A percentile compares a stretch with the other conserved stretches of the same genome.
phyloP scores from a whole-genome alignment of 1,140 invertebrate genomes.

The Microplitis demolitor region DNA sequence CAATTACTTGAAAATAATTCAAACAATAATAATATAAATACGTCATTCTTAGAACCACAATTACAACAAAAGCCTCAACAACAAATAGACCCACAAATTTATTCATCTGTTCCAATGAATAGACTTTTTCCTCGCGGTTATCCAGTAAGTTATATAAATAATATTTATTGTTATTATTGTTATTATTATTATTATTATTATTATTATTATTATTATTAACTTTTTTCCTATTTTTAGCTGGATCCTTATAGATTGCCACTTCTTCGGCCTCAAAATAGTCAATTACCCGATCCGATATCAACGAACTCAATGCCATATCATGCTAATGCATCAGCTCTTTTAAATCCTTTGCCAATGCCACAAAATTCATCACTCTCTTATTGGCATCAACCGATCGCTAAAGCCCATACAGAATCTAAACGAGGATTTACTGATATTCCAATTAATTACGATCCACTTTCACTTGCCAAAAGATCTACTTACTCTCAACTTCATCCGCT shows the following conservation, averaged over 20 bases:
- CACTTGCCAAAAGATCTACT: neutral
- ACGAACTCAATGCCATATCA: neutral
- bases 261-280: slow-evolving; percentile 1
- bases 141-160: slow-evolving; percentile 34
- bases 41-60: too few relatives aligned
- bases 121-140: slow-evolving; percentile 43
- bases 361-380: neutral
- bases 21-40: neutral
- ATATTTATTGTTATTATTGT: neutral
- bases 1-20: slow-evolving; percentile 3
- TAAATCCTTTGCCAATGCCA: neutral
- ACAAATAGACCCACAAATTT: slow-evolving; percentile 20
- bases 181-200: neutral
- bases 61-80: too few relatives aligned
- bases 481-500: neutral
- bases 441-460: neutral
- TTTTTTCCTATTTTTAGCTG: slow-evolving; percentile 32
- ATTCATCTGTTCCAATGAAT: slow-evolving; percentile 33
- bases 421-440: neutral
- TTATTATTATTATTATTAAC: neutral
- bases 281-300: neutral
- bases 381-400: neutral
- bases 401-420: neutral
- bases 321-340: neutral
- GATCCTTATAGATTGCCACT: slow-evolving; percentile 36